Base-by-base conservation (phyloP, 2,797 vertebrate species). In the Mus minutoides region DNA sequence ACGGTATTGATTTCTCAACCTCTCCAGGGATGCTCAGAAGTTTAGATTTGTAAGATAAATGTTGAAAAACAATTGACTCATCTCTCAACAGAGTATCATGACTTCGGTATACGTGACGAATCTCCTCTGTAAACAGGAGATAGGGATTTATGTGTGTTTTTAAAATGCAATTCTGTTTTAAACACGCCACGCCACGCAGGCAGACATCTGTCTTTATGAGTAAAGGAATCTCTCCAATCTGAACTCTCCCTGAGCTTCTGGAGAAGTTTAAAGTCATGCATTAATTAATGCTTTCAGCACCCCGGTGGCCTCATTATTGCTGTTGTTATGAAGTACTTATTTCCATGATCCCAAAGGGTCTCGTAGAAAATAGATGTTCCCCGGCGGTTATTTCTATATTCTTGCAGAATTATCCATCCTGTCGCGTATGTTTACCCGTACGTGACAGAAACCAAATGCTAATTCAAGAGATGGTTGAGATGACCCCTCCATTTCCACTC, bases 261-360 rank as follows among this genome's bases (percentile, higher is more conserved):
- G 31, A 49, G 46, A 84, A 94, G 76, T 91, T 92, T 58, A 84
- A 90, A 95, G 77, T 89, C 52, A 73, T 79, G 86, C 92, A 76
- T 95, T 97, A 94, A 97, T 94, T 85, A 90, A 96, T 24, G 71
- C 49, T 92, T 92, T 95, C 54, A 40, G 84, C 43, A 64, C 37
- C 58, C 58, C 40, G 52, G 80, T 11, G 56, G 88, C 77, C 84
- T 97, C 85, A 58, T 96, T 95, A 90, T 62, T 62, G 85, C 83
- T 84, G 87, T 80, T 89, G 90, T 94, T 95, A 93, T 77, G 94
- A 95, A 95, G 91, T 73, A 69, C 82, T 94, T 96, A 79, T 79
- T 93, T 97, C 79, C 93, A 94, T 17, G 13, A 49, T 90, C 94
- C 89, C 95, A 88, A 88, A 71, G n/a, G 84, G 21, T 97, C 94